phyloP scores from a whole-genome alignment of 2,113 vertebrate species.

The Ammodytes dubius region DNA sequence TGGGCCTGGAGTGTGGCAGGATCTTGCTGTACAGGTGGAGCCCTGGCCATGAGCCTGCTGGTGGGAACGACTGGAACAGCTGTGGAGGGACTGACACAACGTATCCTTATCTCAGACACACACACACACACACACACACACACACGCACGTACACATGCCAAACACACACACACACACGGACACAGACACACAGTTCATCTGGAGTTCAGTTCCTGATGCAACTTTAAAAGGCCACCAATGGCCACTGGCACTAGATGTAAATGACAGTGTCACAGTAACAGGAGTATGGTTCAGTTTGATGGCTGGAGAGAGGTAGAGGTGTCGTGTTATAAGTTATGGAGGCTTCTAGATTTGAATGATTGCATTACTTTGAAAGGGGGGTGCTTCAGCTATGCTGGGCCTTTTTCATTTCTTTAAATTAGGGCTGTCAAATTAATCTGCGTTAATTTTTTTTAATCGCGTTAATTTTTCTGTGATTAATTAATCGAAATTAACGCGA shows the following conservation, averaged over 20 bases:
- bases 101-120: constrained; percentile 83
- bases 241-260: constrained; percentile 1
- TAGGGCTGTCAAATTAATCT: too few relatives aligned
- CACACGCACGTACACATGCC: too few relatives aligned
- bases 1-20: constrained; percentile 92
- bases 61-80: constrained; percentile 86
- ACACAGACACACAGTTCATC: neutral
- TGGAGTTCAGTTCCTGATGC: constrained; percentile 19
- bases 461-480: too few relatives aligned
- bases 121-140: neutral
- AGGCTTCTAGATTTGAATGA: neutral
- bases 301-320: constrained; percentile 8
- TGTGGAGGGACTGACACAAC: constrained; percentile 85
- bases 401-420: neutral
- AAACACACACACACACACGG: too few relatives aligned
- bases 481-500: too few relatives aligned
- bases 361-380: constrained; percentile 8
- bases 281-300: constrained; percentile 16
- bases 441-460: too few relatives aligned
- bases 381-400: neutral
- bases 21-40: constrained; percentile 92
- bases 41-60: constrained; percentile 75
- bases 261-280: constrained; percentile 9
- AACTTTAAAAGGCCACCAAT: constrained; percentile 22
- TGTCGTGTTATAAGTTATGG: neutral